Percentiles rank a stretch among this genome's conserved stretches.
Conservation (phyloP, 2,113 vertebrate genomes). For the Australoheros scitulus region DNA sequence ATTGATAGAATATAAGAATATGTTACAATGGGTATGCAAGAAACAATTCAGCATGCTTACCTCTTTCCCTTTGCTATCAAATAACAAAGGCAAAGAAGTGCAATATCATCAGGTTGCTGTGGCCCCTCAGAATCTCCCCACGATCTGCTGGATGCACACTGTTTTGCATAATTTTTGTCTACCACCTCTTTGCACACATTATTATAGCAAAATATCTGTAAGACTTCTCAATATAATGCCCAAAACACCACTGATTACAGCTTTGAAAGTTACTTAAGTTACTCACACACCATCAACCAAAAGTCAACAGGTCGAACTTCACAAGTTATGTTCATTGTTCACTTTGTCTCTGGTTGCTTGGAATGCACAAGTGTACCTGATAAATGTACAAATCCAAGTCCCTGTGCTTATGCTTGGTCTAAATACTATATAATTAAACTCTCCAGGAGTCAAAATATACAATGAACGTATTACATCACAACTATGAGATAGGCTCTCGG, state of each 20-base stretch:
- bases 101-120: not conserved
- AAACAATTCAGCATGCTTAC: not conserved
- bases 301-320: not conserved
- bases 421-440: not conserved
- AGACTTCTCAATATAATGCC: not conserved
- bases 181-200: not conserved
- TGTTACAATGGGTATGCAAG: not conserved
- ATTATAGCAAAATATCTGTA: not conserved
- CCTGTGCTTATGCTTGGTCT: not conserved
- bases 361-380: not conserved
- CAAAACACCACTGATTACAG: not conserved
- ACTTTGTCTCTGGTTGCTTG: not conserved
- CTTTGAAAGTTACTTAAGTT: not conserved
- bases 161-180: not conserved
- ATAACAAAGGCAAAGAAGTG: not conserved
- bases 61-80: not conserved
- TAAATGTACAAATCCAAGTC: not conserved
- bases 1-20: not conserved
- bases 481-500: not conserved
- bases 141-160: not conserved
- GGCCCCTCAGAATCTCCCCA: not conserved
- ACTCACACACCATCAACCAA: not conserved
- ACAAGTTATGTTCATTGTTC: not conserved
- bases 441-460: constrained; percentile 7
- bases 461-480: constrained; percentile 22